Evolutionary conservation across 2,113 vertebrate species (phyloP), one percentile per base, ranked within the genome.

Genomic region (Microtus oregoni): DNA sequence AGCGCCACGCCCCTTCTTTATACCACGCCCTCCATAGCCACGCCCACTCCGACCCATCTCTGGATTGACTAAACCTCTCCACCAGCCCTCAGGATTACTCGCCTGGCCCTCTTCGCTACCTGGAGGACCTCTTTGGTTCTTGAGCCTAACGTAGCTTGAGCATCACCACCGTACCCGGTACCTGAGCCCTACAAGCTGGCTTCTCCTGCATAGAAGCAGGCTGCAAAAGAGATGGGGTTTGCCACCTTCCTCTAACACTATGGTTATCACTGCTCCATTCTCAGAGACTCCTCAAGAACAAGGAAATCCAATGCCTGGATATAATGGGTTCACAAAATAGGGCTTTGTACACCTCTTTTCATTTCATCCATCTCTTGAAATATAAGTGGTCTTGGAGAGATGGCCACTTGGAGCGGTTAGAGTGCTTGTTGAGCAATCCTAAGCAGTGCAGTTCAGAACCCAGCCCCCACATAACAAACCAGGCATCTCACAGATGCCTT

Each of bases 171-270:
- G 32, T 24, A 24, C 15, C 10, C 20, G 0, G 30, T 88, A 22
- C 63, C 5, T 70, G 85, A 14, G 32, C 11, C 67, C 44, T 26
- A 68, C 19, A 52, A 68, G 1, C 32, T 24, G 58, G 22, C 55
- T 20, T 14, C 13, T 11, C 30, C 0, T 3, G n/a, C 22, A 0
- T 1, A 0, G 7, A 0, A 5, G 0, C 1, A 0, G 7, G 2
- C 10, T 1, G 0, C 7, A 0, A 0, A 0, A 85, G 19, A 14
- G 8, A 0, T 5, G 73, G 24, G 0, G 1, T 38, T 55, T n/a
- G 11, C 67, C 0, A 6, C 35, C 13, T 0, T 13, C 12, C 41
- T 0, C 17, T 1, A 28, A 7, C 22, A 24, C 20, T 44, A 44
- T 19, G 10, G 0, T 22, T n/a, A 5, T 28, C 32, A 2, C 26